phyloP scores from a whole-genome alignment of 1,140 invertebrate genomes.

The Pseudachorutes palmiensis region DNA sequence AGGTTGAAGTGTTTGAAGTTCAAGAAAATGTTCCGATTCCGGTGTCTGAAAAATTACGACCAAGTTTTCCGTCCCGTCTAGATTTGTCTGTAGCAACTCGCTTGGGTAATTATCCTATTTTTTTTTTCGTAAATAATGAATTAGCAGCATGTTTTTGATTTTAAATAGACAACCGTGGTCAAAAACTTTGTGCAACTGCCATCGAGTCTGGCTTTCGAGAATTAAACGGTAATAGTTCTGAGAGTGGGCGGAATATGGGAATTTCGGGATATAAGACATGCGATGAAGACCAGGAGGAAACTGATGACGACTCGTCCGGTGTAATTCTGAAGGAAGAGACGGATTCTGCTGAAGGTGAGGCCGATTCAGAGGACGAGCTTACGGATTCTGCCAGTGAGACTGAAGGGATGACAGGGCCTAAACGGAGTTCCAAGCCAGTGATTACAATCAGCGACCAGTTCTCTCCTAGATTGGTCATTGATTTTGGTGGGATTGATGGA shows the following conservation, averaged over 20 bases:
- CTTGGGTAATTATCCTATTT: too few relatives aligned
- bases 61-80: too few relatives aligned
- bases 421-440: not conserved
- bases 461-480: not conserved
- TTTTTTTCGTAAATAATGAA: too few relatives aligned
- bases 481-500: not conserved
- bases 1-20: not conserved
- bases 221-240: not conserved
- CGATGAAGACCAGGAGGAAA: not conserved
- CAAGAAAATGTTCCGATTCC: too few relatives aligned
- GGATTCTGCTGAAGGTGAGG: not conserved
- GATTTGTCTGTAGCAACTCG: too few relatives aligned
- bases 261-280: not conserved
- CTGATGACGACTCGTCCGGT: not conserved
- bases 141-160: too few relatives aligned
- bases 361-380: not conserved
- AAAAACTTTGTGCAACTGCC: too few relatives aligned
- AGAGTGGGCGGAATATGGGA: not conserved
- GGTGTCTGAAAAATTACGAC: too few relatives aligned
- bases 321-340: not conserved
- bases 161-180: too few relatives aligned
- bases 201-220: too few relatives aligned
- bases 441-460: constrained; percentile 7
- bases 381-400: not conserved
- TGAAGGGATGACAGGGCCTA: not conserved